Base-by-base conservation (phyloP, 2,888 invertebrate genomes). In the Heteromyza rotundicornis region DNA sequence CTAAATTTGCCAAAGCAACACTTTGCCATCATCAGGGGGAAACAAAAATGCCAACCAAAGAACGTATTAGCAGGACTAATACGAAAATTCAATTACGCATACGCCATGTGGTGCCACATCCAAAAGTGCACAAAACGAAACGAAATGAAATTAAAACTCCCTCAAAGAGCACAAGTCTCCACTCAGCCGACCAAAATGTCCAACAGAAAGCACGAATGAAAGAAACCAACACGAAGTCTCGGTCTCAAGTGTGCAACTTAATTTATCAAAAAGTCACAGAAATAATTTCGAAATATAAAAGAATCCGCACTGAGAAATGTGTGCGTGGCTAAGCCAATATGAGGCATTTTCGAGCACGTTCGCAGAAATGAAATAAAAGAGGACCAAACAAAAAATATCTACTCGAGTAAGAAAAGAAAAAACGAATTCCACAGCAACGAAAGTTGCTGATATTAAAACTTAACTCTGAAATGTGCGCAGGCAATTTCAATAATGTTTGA, bases 91-190 rank as follows among this genome's bases (percentile, higher is more conserved):
- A 20, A 47, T 47, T 47, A 47, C 47, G 47, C 47, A 47, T 47
- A 47, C 47, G 47, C 47, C 47, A 47, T 47, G 47, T 47, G 47
- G 47, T 47, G 19, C 47, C 47, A n/a, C 40, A 10, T n/a, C 40
- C 40, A n/a, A n/a, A n/a, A n/a, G n/a, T n/a, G n/a, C 10, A 40
- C 40, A n/a, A 40, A 40, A n/a, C 16, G 40, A n/a, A 40, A 7
- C 14, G 3, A 40, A 40, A 40, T 3, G 40, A 40, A 27, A 27
- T 27, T 27, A 27, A 27, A 27, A 27, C 5, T n/a, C n/a, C n/a
- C n/a, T 10, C 27, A 27, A 27, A 10, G 7, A 27, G 27, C 27
- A 27, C 5, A 3, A 40, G 40, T n/a, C 3, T 7, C 14, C 40
- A 3, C 40, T n/a, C 8, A 40, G 40, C 40, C 14, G 8, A 40